Conservation (phyloP, 2,888 invertebrate species). For the Acanthacorydalis orientalis region DNA sequence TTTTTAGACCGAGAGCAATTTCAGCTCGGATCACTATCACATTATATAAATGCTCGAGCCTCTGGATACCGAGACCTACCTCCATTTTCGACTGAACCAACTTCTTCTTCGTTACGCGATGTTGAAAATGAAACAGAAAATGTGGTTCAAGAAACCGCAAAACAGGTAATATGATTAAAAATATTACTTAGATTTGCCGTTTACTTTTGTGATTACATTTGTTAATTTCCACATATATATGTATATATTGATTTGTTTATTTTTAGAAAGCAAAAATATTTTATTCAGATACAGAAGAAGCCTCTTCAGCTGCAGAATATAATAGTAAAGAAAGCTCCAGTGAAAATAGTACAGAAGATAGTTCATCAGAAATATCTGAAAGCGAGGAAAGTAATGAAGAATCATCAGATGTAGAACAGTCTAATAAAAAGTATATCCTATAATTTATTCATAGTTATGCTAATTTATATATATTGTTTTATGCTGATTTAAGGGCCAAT, state of each 20-base stretch:
- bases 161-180: conserved; percentile 8
- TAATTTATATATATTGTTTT: too few relatives aligned
- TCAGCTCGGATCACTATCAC: conserved; percentile 89
- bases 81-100: conserved; percentile 56
- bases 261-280: conserved; percentile 40
- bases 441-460: too few relatives aligned
- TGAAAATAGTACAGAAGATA: conserved; percentile 22
- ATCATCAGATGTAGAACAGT: conserved; percentile 14
- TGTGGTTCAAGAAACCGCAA: conserved; percentile 11
- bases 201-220: conserved; percentile 4
- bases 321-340: conserved; percentile 21
- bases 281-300: conserved; percentile 38
- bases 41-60: conserved; percentile 76
- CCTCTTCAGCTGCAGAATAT: conserved; percentile 2
- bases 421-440: conserved; percentile 4
- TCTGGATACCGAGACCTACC: conserved; percentile 82
- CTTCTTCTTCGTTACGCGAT: conserved; percentile 62
- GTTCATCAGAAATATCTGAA: conserved; percentile 12
- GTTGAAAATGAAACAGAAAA: conserved; percentile 28
- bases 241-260: background rate
- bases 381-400: conserved; percentile 15
- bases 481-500: background rate
- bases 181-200: background rate
- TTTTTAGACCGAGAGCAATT: conserved; percentile 61
- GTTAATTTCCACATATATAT: background rate